Percentiles rank a stretch among this genome's conserved stretches.
These are phyloP conservation scores for Accipiter cooperii DNA, from an alignment of 2,113 vertebrate species.

Conservation along the genomic window DNA sequence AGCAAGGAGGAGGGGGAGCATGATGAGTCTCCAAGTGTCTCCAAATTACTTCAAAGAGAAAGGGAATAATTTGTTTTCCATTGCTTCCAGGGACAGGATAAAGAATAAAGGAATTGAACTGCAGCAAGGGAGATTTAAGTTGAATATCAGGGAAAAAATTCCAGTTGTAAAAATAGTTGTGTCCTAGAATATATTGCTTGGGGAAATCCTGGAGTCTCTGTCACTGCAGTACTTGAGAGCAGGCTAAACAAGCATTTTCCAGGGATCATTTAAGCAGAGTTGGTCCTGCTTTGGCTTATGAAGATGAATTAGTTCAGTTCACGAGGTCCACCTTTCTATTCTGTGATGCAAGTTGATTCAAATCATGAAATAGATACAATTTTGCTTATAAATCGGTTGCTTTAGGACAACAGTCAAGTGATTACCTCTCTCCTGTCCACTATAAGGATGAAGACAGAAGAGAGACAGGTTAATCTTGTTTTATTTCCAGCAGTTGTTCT, in stretches of 20 bases:
- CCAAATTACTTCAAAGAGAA: not conserved
- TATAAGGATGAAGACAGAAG: not conserved
- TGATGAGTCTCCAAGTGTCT: not conserved
- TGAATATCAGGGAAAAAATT: not conserved
- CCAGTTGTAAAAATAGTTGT: not conserved
- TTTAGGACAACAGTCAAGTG: not conserved
- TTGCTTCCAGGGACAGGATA: not conserved
- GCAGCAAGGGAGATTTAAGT: not conserved
- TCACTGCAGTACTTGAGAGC: not conserved
- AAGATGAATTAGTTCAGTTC: not conserved
- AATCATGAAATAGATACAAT: not conserved
- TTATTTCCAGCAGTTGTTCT: not conserved
- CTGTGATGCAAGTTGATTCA: not conserved
- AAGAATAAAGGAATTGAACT: not conserved
- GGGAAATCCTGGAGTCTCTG: not conserved
- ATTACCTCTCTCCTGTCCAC: not conserved
- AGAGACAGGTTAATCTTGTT: not conserved
- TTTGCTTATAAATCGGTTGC: not conserved
- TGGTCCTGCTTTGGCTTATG: not conserved
- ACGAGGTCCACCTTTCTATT: not conserved
- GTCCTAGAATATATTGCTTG: not conserved
- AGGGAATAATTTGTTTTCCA: slow-evolving; percentile 6
- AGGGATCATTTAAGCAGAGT: not conserved
- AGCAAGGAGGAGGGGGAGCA: rapidly evolving
- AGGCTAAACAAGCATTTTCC: not conserved